phyloP scores from a whole-genome alignment of 1,140 invertebrate species.

The Lordiphosa mommai region DNA sequence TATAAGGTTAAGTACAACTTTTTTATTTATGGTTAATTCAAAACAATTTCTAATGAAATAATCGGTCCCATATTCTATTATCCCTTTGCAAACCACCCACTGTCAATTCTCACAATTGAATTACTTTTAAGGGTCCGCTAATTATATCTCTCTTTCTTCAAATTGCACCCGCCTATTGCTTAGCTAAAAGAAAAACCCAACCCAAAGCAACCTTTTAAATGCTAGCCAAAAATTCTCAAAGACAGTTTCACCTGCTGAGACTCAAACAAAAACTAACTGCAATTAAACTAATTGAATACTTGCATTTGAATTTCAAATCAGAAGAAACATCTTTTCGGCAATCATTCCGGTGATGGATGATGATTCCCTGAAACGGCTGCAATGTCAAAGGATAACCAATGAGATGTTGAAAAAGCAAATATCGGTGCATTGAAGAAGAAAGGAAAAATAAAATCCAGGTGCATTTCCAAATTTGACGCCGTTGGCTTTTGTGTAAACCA shows the following conservation, averaged over 20 bases:
- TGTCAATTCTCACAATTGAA: background rate
- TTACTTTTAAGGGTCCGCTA: constrained; percentile 11
- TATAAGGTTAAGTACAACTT: too few relatives aligned
- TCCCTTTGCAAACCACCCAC: too few relatives aligned
- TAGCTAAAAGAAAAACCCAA: background rate
- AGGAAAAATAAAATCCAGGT: constrained; percentile 63
- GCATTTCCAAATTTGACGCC: constrained; percentile 77
- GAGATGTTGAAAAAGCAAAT: constrained; percentile 55
- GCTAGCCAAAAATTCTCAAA: constrained; percentile 26
- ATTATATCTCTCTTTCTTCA: constrained; percentile 12
- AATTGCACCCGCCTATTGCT: constrained; percentile 19
- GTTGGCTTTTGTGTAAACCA: constrained; percentile 59
- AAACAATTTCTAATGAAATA: too few relatives aligned
- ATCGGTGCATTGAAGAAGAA: constrained; percentile 39
- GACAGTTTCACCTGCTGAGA: constrained; percentile 48
- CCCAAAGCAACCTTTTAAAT: background rate
- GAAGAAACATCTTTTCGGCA: constrained; percentile 70
- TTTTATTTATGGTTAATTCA: too few relatives aligned
- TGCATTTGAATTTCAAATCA: constrained; percentile 71
- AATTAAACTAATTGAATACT: constrained; percentile 75
- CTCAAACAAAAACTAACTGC: constrained; percentile 27
- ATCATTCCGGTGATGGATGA: constrained; percentile 73
- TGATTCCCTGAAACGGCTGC: constrained; percentile 60
- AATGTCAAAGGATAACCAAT: constrained; percentile 73
- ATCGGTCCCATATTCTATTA: too few relatives aligned